Base-by-base conservation (phyloP, 2,888 invertebrate species). In the Harpalus rufipes region DNA sequence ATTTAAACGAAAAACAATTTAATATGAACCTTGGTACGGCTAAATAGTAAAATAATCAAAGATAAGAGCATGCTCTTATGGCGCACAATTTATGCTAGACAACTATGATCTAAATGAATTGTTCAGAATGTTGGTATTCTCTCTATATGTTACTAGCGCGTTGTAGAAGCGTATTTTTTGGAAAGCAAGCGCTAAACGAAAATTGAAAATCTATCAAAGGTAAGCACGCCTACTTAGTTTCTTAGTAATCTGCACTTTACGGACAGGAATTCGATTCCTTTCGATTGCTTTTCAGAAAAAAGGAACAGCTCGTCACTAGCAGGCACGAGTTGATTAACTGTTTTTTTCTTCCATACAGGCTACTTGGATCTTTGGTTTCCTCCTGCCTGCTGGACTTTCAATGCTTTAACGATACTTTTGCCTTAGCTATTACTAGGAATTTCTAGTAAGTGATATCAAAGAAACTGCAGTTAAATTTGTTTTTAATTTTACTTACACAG, bases 301-400 rank as follows among this genome's bases (percentile, higher is more conserved):
- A 61, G 61, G 81, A 72, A 72, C 82, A 68, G 72, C 58, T 82
- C 82, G 82, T 82, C 82, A 82, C 39, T 58, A 25, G 65, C 82
- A 82, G 82, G 72, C 82, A 74, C 72, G 58, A 68, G 72, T 72
- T 82, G 82, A 82, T 82, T 82, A 82, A 82, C 58, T 82, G 82
- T 72, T 72, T 82, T 51, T 82, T 82, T 58, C 58, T 51, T 51
- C 44, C 44, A 51, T 2, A 32, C 78, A 78, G 56, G 72, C 41
- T 72, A 72, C 68, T 72, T 21, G 65, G 41, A 63, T 63, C 63
- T 68, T 68, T 68, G 39, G 68, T 68, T 68, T 68, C 68, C 68
- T 39, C 39, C 39, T 14, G 39, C 39, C 68, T 39, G 68, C 68
- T 14, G 68, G 68, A 68, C 68, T 68, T 32, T 68, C 32, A 68